Percentiles rank a stretch among this genome's conserved stretches.
Evolutionary conservation across 2,888 invertebrate species (phyloP).

Genomic region (Urechis unicinctus): DNA sequence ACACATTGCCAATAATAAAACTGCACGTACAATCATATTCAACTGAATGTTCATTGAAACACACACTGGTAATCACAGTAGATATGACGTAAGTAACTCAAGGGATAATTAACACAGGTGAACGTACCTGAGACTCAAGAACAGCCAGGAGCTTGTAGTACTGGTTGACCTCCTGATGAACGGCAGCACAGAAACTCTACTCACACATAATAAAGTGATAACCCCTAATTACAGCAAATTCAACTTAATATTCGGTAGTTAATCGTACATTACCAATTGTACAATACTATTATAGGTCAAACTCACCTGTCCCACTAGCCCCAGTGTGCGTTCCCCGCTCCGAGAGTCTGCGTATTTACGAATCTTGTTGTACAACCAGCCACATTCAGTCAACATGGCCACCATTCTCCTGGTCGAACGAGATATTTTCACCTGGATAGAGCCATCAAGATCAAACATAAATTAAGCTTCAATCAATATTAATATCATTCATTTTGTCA

Average conservation of each 20-base stretch:
- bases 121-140: constrained; percentile 72
- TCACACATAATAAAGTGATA: constrained; percentile 55
- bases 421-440: too few relatives aligned
- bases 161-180: constrained; percentile 77
- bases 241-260: not conserved
- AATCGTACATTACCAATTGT: not conserved
- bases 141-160: constrained; percentile 83
- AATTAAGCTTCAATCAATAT: too few relatives aligned
- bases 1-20: too few relatives aligned
- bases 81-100: too few relatives aligned
- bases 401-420: constrained; percentile 62
- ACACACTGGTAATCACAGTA: too few relatives aligned
- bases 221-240: not conserved
- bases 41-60: too few relatives aligned
- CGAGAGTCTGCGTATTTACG: constrained; percentile 71
- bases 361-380: constrained; percentile 76
- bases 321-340: constrained; percentile 57
- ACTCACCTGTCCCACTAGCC: constrained; percentile 47
- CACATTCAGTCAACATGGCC: constrained; percentile 74
- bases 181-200: constrained; percentile 77
- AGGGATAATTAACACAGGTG: too few relatives aligned
- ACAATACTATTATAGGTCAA: not conserved
- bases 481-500: too few relatives aligned
- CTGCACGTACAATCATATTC: too few relatives aligned
- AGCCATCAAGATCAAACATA: too few relatives aligned